These are phyloP conservation scores for Pseudois nayaur DNA, from an alignment of 2,113 vertebrate genomes.

Conservation along the genomic window DNA sequence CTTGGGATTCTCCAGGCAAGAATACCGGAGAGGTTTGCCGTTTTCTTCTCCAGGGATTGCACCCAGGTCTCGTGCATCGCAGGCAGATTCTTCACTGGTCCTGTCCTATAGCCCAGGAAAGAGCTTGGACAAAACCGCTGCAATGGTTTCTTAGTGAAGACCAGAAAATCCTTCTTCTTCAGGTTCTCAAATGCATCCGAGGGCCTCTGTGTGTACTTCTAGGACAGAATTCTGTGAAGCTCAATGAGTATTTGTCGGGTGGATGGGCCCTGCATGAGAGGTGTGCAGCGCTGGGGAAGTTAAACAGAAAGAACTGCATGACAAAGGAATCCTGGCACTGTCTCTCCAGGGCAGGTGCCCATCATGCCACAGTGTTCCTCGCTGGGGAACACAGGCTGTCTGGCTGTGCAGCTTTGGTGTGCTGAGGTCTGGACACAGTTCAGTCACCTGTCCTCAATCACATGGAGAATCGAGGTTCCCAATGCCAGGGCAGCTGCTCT, in stretches of 20 bases:
- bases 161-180: not conserved
- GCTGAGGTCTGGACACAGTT: not conserved
- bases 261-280: not conserved
- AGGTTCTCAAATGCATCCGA: not conserved
- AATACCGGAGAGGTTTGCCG: rapidly evolving
- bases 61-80: not conserved
- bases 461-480: not conserved
- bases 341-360: not conserved
- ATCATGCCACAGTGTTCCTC: not conserved
- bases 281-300: not conserved
- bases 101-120: not conserved
- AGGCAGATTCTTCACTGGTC: not conserved
- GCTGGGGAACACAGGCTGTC: not conserved
- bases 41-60: not conserved
- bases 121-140: not conserved
- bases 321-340: not conserved
- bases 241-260: not conserved
- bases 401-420: not conserved
- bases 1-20: not conserved
- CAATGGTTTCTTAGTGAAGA: not conserved
- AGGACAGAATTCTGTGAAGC: not conserved
- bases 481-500: not conserved
- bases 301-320: not conserved
- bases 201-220: not conserved
- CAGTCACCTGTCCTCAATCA: not conserved